phyloP scores from a whole-genome alignment of 2,113 vertebrate genomes.

The Ginglymostoma cirratum region DNA sequence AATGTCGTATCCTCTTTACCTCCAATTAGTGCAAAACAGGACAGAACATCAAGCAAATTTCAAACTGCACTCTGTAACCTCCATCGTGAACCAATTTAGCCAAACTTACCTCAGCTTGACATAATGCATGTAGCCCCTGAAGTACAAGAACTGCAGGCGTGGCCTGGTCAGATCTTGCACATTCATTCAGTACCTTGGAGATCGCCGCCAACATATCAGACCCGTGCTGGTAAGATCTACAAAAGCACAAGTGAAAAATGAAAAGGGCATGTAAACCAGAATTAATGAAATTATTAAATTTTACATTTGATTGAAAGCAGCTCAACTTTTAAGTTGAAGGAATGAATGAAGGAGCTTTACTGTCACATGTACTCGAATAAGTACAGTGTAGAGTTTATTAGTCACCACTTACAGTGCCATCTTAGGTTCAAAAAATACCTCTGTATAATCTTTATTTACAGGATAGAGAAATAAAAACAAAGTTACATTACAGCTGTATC shows the following conservation, averaged over 20 bases:
- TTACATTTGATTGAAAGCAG: background rate
- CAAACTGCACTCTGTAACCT: background rate
- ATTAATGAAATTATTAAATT: too few species aligned
- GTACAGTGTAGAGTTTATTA: too few species aligned
- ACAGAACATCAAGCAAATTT: background rate
- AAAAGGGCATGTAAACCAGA: background rate
- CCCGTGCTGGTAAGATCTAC: slow-evolving; percentile 88
- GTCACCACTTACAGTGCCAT: too few species aligned
- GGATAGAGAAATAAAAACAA: too few species aligned
- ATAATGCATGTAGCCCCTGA: slow-evolving; percentile 81
- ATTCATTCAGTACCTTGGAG: slow-evolving; percentile 73
- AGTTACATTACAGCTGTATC: too few species aligned
- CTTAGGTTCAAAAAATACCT: too few species aligned
- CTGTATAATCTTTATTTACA: too few species aligned
- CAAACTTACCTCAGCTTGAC: slow-evolving; percentile 75
- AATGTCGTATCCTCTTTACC: background rate
- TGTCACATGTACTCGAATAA: too few species aligned
- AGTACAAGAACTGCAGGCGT: slow-evolving; percentile 75
- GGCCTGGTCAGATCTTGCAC: slow-evolving; percentile 71
- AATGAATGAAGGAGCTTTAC: too few species aligned
- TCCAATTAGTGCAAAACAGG: background rate
- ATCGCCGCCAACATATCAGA: slow-evolving; percentile 90
- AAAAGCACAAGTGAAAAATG: background rate
- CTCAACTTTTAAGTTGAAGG: background rate
- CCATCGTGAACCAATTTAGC: background rate